Percentiles rank a stretch among this genome's conserved stretches.
phyloP scores from a whole-genome alignment of 2,113 vertebrate genomes.

The Eidolon helvum region DNA sequence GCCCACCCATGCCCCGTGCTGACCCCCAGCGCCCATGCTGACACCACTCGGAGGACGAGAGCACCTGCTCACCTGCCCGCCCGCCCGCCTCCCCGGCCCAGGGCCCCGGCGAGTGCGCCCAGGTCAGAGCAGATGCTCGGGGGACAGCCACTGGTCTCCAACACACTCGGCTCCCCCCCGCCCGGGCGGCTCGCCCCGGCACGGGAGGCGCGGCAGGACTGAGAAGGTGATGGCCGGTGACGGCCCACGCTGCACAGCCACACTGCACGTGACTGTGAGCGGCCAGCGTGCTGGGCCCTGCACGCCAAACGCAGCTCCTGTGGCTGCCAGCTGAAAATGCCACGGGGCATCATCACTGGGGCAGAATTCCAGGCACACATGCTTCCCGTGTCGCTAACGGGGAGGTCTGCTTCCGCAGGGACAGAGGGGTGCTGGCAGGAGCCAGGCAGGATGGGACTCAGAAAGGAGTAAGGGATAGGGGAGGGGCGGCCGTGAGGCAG shows the following conservation, averaged over 20 bases:
- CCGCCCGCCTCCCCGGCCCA: background rate
- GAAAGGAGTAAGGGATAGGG: no score
- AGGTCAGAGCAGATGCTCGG: background rate
- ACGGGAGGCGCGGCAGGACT: background rate
- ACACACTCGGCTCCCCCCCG: background rate
- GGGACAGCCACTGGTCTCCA: background rate
- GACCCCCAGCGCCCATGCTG: background rate
- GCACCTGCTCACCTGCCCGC: background rate
- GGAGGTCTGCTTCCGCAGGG: background rate
- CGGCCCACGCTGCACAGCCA: fast-evolving
- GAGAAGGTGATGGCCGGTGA: background rate
- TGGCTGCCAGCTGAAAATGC: background rate
- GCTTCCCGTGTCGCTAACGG: fast-evolving
- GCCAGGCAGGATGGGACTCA: fast-evolving
- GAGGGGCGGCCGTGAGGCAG: background rate
- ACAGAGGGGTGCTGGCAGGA: background rate
- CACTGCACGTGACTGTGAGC: background rate
- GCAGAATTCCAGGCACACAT: background rate
- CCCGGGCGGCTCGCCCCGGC: background rate
- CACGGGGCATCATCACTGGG: fast-evolving
- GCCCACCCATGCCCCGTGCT: background rate
- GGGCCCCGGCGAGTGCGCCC: background rate
- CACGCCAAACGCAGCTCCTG: background rate
- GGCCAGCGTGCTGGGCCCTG: background rate
- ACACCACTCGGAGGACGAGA: background rate